phyloP scores from a whole-genome alignment of 2,797 vertebrate genomes.

The Melanotaenia nigrans region DNA sequence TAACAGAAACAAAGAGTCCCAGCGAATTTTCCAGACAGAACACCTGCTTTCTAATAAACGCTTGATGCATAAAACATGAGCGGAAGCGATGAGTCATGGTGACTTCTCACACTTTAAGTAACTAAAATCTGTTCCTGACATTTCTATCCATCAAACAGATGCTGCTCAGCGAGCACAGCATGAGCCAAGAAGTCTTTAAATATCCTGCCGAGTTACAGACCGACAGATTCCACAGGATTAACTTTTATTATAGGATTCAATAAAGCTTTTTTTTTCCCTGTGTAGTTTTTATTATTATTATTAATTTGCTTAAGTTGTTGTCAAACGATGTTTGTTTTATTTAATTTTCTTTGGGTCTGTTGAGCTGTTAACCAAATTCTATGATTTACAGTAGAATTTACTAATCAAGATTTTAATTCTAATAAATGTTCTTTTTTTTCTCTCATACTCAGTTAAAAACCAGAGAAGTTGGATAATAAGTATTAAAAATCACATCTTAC shows the following conservation, averaged over 20 bases:
- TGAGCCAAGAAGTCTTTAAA: constrained; percentile 9
- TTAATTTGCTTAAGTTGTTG: not conserved
- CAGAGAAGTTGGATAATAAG: not conserved
- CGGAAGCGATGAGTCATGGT: constrained; percentile 9
- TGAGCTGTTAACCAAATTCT: no score
- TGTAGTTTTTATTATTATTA: no score
- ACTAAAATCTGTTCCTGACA: constrained; percentile 27
- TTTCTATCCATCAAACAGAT: constrained; percentile 22
- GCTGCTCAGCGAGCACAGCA: constrained; percentile 6
- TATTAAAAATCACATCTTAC: not conserved
- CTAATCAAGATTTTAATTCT: not conserved
- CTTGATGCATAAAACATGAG: constrained; percentile 21
- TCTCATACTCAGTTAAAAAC: no score
- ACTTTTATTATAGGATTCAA: not conserved
- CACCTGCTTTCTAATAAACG: constrained; percentile 26
- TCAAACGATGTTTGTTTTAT: not conserved
- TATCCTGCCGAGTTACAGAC: constrained; percentile 2
- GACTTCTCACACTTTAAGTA: constrained; percentile 11
- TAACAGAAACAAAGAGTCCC: not conserved
- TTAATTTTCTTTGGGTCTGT: no score
- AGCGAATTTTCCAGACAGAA: not conserved
- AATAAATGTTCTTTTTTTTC: not conserved
- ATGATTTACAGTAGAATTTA: no score
- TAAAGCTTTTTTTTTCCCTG: no score
- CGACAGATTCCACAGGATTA: not conserved